Evolutionary conservation across 2,113 vertebrate genomes (phyloP).

Genomic region (Bubo scandiacus): DNA sequence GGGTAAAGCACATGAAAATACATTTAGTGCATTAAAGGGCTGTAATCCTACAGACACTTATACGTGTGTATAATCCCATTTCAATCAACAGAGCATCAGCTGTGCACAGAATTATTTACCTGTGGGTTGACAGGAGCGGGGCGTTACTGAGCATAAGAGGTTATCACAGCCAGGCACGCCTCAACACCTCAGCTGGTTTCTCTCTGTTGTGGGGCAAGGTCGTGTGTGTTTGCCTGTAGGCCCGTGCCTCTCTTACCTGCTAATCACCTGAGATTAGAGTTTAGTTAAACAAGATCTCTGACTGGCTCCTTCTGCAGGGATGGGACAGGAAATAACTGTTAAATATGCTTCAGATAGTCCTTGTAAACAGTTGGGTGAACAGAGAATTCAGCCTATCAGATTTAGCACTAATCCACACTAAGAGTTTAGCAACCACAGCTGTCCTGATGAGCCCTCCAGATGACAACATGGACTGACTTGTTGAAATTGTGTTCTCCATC

Average conservation of each 20-base stretch:
- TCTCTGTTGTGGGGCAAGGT: neutral
- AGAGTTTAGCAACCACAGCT: neutral
- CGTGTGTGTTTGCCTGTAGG: neutral
- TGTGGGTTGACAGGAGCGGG: neutral
- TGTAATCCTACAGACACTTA: neutral
- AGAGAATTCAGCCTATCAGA: neutral
- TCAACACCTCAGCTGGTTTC: neutral
- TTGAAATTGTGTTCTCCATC: neutral
- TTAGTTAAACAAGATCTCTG: constrained; percentile 18
- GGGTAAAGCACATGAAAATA: neutral
- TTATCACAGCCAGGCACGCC: neutral
- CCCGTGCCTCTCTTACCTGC: neutral
- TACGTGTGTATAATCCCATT: neutral
- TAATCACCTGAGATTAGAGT: neutral
- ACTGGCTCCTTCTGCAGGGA: neutral
- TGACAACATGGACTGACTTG: neutral
- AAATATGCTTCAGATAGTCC: neutral
- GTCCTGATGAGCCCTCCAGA: neutral
- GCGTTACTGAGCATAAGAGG: neutral
- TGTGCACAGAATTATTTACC: neutral
- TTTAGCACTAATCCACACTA: neutral
- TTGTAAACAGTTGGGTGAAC: neutral
- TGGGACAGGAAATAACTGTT: constrained; percentile 6
- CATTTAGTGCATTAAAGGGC: neutral
- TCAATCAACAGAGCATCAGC: neutral